These are phyloP conservation scores for Caloenas nicobarica DNA, from an alignment of 2,113 vertebrate species.

Conservation along the genomic window DNA sequence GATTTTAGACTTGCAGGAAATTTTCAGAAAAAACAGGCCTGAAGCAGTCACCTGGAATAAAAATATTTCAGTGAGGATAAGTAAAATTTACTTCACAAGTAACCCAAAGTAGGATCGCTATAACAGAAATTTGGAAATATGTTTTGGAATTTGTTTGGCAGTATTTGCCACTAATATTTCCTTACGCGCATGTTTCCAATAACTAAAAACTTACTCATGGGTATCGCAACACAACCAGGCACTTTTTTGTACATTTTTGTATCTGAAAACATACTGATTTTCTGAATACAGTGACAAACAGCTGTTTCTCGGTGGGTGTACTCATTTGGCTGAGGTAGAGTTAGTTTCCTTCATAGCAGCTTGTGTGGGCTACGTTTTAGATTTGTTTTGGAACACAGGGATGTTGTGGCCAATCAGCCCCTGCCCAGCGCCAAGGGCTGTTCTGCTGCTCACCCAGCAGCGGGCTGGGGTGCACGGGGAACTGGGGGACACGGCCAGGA, in stretches of 20 bases:
- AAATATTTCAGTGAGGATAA: background rate
- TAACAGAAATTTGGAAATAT: background rate
- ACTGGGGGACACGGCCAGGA: background rate
- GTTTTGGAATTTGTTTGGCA: background rate
- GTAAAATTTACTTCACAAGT: background rate
- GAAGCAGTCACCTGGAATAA: background rate
- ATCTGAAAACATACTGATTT: background rate
- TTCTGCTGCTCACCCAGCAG: background rate
- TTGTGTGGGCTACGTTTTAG: background rate
- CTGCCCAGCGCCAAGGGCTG: background rate
- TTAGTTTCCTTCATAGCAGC: background rate
- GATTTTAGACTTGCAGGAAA: background rate
- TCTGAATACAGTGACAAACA: background rate
- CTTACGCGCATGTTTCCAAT: no score
- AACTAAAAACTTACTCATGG: background rate
- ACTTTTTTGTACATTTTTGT: background rate
- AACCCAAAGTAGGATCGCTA: background rate
- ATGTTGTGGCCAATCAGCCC: background rate
- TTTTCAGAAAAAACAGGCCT: background rate
- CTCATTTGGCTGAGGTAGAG: background rate
- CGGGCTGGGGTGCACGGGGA: background rate
- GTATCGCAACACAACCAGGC: background rate
- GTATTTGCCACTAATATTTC: background rate
- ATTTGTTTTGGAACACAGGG: background rate
- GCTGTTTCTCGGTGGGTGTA: background rate